A percentile compares a stretch with the other conserved stretches of the same genome.
phyloP scores from a whole-genome alignment of 2,888 invertebrate genomes.

The Eustalomyia histrio region DNA sequence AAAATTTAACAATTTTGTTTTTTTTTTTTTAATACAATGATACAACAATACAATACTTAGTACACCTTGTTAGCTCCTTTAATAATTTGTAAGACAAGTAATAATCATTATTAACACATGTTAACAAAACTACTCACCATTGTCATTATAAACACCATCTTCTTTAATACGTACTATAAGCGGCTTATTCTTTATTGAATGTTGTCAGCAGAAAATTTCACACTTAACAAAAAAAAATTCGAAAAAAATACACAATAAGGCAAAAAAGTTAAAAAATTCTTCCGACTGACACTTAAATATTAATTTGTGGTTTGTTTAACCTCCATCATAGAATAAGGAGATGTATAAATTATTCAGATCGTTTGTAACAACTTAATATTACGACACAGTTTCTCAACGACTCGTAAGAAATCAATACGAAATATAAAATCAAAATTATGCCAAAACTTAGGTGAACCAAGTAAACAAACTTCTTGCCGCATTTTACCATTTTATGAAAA shows the following conservation, averaged over 20 bases:
- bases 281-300: neutral
- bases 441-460: no score
- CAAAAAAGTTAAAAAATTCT: neutral
- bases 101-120: neutral
- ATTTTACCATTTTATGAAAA: no score
- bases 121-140: neutral
- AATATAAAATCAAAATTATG: no score
- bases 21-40: no score
- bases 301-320: neutral
- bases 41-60: no score
- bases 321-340: neutral
- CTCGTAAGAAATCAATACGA: no score
- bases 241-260: neutral
- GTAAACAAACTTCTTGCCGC: no score
- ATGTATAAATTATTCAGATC: neutral
- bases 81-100: neutral
- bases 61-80: no score
- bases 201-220: neutral
- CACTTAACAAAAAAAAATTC: neutral
- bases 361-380: constrained; percentile 5
- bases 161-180: neutral
- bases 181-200: constrained; percentile 13
- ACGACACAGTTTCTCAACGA: no score
- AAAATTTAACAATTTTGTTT: no score
- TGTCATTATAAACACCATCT: neutral